phyloP scores from a whole-genome alignment of 2,888 invertebrate species.

The Cheilosia urbana region DNA sequence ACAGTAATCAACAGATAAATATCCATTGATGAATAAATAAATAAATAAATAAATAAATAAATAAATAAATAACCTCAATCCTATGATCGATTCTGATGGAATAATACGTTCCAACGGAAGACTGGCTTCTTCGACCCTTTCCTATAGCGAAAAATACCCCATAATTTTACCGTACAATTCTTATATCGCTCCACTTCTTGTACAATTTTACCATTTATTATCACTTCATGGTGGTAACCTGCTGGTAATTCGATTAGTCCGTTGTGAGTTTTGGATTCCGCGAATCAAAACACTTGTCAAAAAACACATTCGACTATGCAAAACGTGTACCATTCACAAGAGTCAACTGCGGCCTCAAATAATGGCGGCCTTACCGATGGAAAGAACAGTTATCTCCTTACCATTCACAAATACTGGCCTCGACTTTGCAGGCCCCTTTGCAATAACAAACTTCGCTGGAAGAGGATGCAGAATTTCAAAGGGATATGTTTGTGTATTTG shows the following conservation, averaged over 20 bases:
- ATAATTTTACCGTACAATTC: neutral
- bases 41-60: too few species aligned
- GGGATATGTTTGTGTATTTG: neutral
- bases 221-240: too few species aligned
- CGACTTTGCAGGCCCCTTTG: neutral
- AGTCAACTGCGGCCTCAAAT: neutral
- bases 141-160: neutral
- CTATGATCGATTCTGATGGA: slow-evolving; percentile 1
- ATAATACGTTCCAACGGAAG: slow-evolving; percentile 7
- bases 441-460: neutral
- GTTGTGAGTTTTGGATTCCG: slow-evolving; percentile 15
- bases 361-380: slow-evolving; percentile 1
- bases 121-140: neutral
- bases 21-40: too few species aligned
- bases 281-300: slow-evolving; percentile 24
- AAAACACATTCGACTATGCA: slow-evolving; percentile 5
- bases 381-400: neutral
- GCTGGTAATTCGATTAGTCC: too few species aligned
- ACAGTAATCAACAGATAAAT: too few species aligned
- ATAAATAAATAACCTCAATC: slow-evolving; percentile 4
- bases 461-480: neutral
- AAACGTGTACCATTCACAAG: neutral
- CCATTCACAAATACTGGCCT: neutral
- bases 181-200: too few species aligned
- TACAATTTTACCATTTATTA: too few species aligned